Evolutionary conservation across 2,113 vertebrate species (phyloP).

Genomic region (Gnathonemus longibarbis): DNA sequence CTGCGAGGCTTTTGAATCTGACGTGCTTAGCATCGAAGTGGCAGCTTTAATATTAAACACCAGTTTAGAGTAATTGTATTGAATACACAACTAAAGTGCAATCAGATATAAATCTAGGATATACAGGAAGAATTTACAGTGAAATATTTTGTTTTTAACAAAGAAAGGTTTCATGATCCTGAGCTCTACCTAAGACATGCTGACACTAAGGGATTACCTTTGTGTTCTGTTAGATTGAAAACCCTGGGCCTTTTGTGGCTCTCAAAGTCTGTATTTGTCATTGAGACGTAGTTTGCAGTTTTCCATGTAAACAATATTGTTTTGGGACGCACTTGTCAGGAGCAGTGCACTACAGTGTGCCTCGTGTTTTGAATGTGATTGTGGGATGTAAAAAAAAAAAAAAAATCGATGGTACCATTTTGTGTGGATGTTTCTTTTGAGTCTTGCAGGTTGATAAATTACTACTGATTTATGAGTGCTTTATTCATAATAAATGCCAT

Average conservation of each 20-base stretch:
- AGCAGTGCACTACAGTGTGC: neutral
- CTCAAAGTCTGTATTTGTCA: neutral
- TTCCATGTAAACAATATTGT: neutral
- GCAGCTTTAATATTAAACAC: neutral
- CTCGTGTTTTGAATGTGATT: neutral
- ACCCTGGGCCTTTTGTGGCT: neutral
- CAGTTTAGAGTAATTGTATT: neutral
- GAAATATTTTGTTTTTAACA: neutral
- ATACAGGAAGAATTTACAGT: neutral
- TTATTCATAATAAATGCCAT: slow-evolving; percentile 14
- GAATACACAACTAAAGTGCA: neutral
- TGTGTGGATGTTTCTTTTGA: neutral
- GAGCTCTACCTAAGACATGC: neutral
- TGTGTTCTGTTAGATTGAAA: neutral
- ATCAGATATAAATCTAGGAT: neutral
- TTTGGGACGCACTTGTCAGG: neutral
- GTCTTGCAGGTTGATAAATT: neutral
- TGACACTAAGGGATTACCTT: neutral
- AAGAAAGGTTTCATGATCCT: neutral
- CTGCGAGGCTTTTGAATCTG: neutral
- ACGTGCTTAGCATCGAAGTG: neutral
- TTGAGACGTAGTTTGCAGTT: neutral
- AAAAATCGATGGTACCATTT: neutral
- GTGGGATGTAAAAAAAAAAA: neutral
- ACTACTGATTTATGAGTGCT: slow-evolving; percentile 5